phyloP scores from a whole-genome alignment of 92 coral and sea anemone genomes.

The Actinernus sp. region DNA sequence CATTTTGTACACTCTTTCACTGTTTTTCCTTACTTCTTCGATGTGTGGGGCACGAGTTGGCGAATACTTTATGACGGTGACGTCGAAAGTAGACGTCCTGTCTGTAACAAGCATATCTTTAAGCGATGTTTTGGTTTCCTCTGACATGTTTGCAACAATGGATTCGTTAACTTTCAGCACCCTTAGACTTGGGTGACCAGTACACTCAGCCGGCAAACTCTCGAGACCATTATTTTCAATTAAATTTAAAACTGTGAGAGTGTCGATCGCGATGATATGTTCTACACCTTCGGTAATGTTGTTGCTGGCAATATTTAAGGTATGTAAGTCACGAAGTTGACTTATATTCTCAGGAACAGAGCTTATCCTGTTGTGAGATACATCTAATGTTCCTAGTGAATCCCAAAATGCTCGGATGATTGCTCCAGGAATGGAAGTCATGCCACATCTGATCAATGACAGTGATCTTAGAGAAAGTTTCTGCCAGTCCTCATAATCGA shows the following conservation, averaged over 20 bases:
- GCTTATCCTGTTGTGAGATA: slow-evolving; percentile 33
- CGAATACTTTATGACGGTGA: slow-evolving; percentile 36
- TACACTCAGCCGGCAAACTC: too few relatives aligned
- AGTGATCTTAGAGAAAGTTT: slow-evolving; percentile 36
- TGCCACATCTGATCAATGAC: slow-evolving; percentile 25
- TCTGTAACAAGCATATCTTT: slow-evolving; percentile 23
- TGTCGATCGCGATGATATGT: neutral
- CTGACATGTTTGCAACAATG: slow-evolving; percentile 2
- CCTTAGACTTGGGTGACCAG: slow-evolving; percentile 2
- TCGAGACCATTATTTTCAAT: slow-evolving; percentile 9
- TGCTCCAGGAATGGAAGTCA: slow-evolving; percentile 35
- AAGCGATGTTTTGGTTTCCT: slow-evolving; percentile 1
- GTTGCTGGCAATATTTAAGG: slow-evolving; percentile 34
- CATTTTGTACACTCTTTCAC: slow-evolving; percentile 50
- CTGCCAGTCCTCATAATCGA: slow-evolving; percentile 14
- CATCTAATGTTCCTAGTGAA: slow-evolving; percentile 41
- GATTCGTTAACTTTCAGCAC: slow-evolving; percentile 3
- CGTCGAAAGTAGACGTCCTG: neutral
- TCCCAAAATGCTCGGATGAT: slow-evolving; percentile 12
- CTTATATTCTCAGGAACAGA: slow-evolving; percentile 15
- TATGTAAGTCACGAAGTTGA: slow-evolving; percentile 7
- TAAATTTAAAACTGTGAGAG: slow-evolving; percentile 4
- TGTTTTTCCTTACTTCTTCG: slow-evolving; percentile 7
- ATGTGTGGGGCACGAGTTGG: slow-evolving; percentile 28
- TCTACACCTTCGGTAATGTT: slow-evolving; percentile 32